These are phyloP conservation scores for Agonum fuliginosum DNA, from an alignment of 2,888 invertebrate species.

Conservation along the genomic window DNA sequence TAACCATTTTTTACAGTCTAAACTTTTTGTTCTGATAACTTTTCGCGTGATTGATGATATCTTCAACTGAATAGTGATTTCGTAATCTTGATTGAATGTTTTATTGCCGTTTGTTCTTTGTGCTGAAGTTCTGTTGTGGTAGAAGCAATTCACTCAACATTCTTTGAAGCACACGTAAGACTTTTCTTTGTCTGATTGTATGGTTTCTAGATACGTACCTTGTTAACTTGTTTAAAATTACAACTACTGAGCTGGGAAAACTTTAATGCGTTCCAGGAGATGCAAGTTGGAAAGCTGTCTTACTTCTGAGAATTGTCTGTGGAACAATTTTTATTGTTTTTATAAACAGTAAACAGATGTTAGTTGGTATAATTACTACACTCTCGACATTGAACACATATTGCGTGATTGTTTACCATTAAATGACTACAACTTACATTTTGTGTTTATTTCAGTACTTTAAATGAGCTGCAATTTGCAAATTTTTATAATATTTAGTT, in stretches of 20 bases:
- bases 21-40: background rate
- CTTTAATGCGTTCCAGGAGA: constrained; percentile 18
- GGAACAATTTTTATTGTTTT: background rate
- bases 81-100: constrained; percentile 30
- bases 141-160: constrained; percentile 6
- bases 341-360: too few relatives aligned
- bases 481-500: too few relatives aligned
- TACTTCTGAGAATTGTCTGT: background rate
- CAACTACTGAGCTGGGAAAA: constrained; percentile 4
- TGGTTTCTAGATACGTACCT: constrained; percentile 25
- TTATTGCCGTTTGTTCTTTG: constrained; percentile 33
- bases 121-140: constrained; percentile 4
- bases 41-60: background rate
- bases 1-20: too few relatives aligned
- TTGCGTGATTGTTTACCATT: too few relatives aligned
- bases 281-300: background rate
- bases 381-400: too few relatives aligned
- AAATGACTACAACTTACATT: too few relatives aligned
- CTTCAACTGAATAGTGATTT: constrained; percentile 13
- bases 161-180: constrained; percentile 1
- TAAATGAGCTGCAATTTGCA: too few relatives aligned
- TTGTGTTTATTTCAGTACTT: too few relatives aligned
- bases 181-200: constrained; percentile 24
- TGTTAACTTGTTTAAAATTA: constrained; percentile 3
- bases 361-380: too few relatives aligned